phyloP scores from a whole-genome alignment of 2,888 invertebrate genomes.

The Leucophenga maculata region DNA sequence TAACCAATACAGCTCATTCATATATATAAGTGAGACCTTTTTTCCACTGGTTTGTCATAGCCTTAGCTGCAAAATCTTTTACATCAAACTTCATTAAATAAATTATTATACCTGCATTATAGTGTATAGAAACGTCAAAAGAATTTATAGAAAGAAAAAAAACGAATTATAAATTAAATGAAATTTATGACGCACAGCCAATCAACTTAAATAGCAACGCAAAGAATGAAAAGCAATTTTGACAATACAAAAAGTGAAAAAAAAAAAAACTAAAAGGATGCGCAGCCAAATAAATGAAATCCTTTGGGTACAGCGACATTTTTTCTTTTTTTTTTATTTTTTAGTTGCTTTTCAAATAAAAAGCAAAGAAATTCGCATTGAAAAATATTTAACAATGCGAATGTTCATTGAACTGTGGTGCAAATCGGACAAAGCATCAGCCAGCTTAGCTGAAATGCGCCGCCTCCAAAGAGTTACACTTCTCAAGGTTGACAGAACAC shows the following conservation, averaged over 20 bases:
- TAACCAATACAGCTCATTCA: too few species aligned
- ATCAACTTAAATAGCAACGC: constrained; percentile 2
- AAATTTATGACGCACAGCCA: constrained; percentile 8
- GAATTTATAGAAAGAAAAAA: not conserved
- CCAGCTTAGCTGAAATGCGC: too few species aligned
- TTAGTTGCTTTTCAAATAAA: too few species aligned
- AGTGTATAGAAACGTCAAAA: not conserved
- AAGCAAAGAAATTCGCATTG: not conserved
- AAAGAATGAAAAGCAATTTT: not conserved
- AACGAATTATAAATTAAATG: not conserved
- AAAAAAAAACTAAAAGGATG: not conserved
- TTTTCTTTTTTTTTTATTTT: too few species aligned
- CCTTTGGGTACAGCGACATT: not conserved
- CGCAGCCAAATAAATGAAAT: not conserved
- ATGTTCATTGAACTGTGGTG: constrained; percentile 15
- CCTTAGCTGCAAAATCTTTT: too few species aligned
- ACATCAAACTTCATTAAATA: too few species aligned
- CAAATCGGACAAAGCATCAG: too few species aligned
- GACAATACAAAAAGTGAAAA: not conserved
- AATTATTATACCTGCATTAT: too few species aligned
- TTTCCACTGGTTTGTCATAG: too few species aligned
- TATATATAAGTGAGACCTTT: too few species aligned
- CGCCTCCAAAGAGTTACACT: too few species aligned
- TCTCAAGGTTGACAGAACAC: too few species aligned
- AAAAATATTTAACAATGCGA: constrained; percentile 11